Percentiles rank a stretch among this genome's conserved stretches.
phyloP scores from a whole-genome alignment of 2,888 invertebrate species.

The Leptothorax acervorum region DNA sequence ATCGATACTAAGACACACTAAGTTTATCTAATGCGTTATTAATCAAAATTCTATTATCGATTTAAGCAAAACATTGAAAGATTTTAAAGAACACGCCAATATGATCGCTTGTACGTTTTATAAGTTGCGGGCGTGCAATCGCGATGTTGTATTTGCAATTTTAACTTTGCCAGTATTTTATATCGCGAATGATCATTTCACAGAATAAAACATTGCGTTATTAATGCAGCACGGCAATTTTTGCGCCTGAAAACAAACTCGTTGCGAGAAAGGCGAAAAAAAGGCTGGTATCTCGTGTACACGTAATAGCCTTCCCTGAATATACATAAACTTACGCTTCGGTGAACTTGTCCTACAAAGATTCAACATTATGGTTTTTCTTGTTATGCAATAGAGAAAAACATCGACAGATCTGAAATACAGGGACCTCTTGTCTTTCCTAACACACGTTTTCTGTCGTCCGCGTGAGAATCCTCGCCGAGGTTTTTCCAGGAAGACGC shows the following conservation, averaged over 20 bases:
- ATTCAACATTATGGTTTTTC: conserved; percentile 1
- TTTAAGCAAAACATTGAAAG: background rate
- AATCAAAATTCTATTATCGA: background rate
- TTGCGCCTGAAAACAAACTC: background rate
- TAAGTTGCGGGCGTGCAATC: background rate
- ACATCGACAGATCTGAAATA: background rate
- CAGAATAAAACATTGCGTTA: background rate
- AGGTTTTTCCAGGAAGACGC: background rate
- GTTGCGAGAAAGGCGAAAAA: background rate
- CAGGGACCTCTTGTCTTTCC: background rate
- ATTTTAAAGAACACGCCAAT: background rate
- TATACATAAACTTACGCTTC: conserved; percentile 39
- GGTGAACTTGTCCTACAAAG: background rate
- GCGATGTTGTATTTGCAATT: conserved; percentile 16
- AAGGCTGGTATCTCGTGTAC: background rate
- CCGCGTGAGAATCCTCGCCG: background rate
- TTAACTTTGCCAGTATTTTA: background rate
- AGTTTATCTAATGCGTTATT: background rate
- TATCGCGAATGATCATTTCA: background rate
- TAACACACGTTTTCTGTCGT: background rate
- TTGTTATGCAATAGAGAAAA: background rate
- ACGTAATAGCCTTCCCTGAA: conserved; percentile 11
- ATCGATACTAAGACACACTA: background rate
- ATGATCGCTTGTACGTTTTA: background rate
- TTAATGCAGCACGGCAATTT: background rate